Base-by-base conservation (phyloP, 2,888 invertebrate genomes). In the Melolontha melolontha region DNA sequence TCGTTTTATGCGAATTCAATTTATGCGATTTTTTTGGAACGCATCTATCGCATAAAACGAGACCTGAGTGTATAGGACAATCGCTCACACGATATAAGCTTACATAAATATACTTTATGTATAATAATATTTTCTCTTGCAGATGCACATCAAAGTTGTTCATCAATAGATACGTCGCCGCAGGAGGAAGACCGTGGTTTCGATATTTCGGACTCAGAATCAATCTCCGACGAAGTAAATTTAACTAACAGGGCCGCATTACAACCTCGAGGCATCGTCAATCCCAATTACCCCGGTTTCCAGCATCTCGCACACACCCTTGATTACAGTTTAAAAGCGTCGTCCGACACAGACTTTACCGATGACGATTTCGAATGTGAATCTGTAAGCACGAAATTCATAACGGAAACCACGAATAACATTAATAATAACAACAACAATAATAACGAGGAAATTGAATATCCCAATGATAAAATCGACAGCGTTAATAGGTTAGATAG, bases 241-340 rank as follows among this genome's bases (percentile, higher is more conserved):
- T 72, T 79, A 70, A 71, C 67, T 66, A 69, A 70, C 77, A 66
- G 68, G 49, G 74, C 77, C 49, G 68, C 69, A 70, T 69, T 78
- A 12, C 82, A 83, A 78, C 89, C 89, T 65, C 86, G 91, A 75
- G 92, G 93, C 73, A 92, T 93, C 75, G 90, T 92, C 77, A 93
- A 93, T 84, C 93, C 93, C 59, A 93, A 93, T 83, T 93, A 93
- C 84, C 91, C 93, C 17, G 93, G 93, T 66, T 93, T 93, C 82
- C 92, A 93, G 80, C 92, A 93, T 82, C 86, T 93, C 77, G 93
- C 92, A 14, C 90, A 91, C 77, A 91, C 91, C 70, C 85, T 92
- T 74, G 88, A 82, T 71, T 80, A 79, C 71, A 74, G 76, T 70
- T 77, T 79, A 66, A 81, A 80, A 72, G 75, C 76, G 50, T 76